Evolutionary conservation across 2,113 vertebrate species (phyloP), one percentile per base, ranked within the genome.

Genomic region (Nycticryphes semicollaris): DNA sequence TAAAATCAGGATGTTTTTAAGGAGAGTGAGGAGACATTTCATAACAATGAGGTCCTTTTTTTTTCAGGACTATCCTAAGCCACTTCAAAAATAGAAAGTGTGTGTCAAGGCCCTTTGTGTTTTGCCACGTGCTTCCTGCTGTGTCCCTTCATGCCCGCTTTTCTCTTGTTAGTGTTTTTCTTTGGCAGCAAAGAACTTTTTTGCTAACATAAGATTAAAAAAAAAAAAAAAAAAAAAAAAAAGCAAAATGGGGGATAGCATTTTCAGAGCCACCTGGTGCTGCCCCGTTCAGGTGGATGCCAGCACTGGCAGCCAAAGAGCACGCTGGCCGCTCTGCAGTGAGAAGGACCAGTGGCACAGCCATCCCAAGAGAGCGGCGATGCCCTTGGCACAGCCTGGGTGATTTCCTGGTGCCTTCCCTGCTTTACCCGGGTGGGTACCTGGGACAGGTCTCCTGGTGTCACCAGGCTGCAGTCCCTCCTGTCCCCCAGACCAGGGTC

Each of bases 271-370:
- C 27, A 24, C n/a, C 37, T 66, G 57, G 9, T 2, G 1, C 41
- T 86, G 35, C 28, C 30, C 23, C 9, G 3, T 47, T 14, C 24
- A 11, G 9, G 21, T 23, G 16, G 28, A 72, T 10, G 10, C 20
- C 2, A 3, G 35, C 69, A 56, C 12, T 3, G 1, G 20, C 43
- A 87, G 43, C 20, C 67, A 53, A 41, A 30, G n/a, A 64, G 14
- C 0, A 0, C 2, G 4, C 27, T 3, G 1, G 33, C 25, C 0
- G 1, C 16, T 54, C 60, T 79, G 54, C 7, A 6, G 8, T 30
- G 45, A 69, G 31, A 17, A 0, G 1, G 64, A 56, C 35, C 39
- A 23, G 70, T 15, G 56, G 3, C 20, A 62, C 63, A 64, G 19
- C 57, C 5, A 3, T 57, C 30, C 64, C 0, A 0, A 76, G 14